These are phyloP conservation scores for Lutjanus erythropterus DNA, from an alignment of 2,113 vertebrate species.

Conservation along the genomic window DNA sequence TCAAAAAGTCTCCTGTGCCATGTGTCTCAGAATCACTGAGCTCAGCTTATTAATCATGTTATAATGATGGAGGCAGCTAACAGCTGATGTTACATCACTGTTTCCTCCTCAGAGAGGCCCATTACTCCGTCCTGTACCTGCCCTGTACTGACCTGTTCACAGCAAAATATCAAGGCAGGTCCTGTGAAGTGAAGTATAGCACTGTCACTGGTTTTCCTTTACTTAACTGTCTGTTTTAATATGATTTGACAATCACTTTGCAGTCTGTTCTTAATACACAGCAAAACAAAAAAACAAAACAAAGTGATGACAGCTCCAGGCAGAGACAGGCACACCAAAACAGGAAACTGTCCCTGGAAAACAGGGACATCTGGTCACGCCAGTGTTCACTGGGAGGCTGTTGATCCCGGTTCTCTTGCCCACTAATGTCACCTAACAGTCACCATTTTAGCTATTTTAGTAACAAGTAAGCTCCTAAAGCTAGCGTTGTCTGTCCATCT, in stretches of 20 bases:
- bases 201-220: background rate
- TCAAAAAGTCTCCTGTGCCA: constrained; percentile 17
- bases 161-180: constrained; percentile 1
- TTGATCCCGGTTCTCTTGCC: too few relatives aligned
- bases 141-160: constrained; percentile 3
- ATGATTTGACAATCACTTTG: background rate
- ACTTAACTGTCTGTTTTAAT: background rate
- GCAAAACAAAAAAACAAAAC: too few relatives aligned
- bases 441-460: too few relatives aligned
- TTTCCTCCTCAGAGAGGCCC: constrained; percentile 29
- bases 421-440: too few relatives aligned
- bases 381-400: too few relatives aligned
- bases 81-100: constrained; percentile 27
- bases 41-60: constrained; percentile 58
- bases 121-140: constrained; percentile 4
- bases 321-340: too few relatives aligned
- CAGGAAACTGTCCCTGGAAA: too few relatives aligned
- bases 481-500: too few relatives aligned
- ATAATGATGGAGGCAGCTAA: constrained; percentile 28
- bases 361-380: too few relatives aligned
- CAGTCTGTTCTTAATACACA: too few relatives aligned
- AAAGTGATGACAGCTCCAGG: too few relatives aligned
- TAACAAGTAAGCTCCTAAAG: too few relatives aligned
- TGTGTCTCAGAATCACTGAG: constrained; percentile 22
- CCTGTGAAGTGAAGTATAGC: background rate